These are phyloP conservation scores for Turdus rufiventris DNA, from an alignment of 2,113 vertebrate genomes.

Conservation along the genomic window DNA sequence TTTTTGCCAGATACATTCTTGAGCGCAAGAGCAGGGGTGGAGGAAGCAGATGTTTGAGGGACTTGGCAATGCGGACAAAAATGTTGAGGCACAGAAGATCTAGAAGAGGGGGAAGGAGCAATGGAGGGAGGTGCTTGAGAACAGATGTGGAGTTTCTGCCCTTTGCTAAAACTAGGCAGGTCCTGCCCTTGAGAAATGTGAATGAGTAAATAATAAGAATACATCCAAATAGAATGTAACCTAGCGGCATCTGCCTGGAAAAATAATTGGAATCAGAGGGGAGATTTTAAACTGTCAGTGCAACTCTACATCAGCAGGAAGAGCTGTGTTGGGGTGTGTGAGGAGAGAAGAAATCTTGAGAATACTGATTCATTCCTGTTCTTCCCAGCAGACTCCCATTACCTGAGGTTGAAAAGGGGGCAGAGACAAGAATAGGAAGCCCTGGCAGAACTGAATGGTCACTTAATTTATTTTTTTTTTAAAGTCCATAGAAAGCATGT, in stretches of 20 bases:
- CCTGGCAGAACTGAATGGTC: not conserved
- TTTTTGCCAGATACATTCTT: constrained; percentile 35
- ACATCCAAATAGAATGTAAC: not conserved
- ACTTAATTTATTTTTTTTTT: not conserved
- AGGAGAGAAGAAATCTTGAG: not conserved
- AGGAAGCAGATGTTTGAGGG: constrained; percentile 36
- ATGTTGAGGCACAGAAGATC: not conserved
- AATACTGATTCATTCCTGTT: not conserved
- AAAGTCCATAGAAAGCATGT: not conserved
- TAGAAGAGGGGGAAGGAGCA: not conserved
- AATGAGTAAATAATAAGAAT: not conserved
- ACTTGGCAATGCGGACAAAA: constrained; percentile 43
- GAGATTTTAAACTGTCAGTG: not conserved
- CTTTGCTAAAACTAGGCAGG: not conserved
- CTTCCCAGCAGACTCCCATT: not conserved
- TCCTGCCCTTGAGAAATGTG: not conserved
- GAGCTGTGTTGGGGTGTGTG: not conserved
- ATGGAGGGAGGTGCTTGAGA: not conserved
- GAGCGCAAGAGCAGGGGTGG: not conserved
- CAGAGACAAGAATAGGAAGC: not conserved
- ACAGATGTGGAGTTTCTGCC: not conserved
- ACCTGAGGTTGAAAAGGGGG: not conserved
- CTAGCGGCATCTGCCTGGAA: not conserved
- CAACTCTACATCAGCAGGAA: not conserved
- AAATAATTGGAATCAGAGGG: not conserved